A percentile compares a stretch with the other conserved stretches of the same genome.
Conservation (phyloP, 2,113 vertebrate species). For the Dromiciops gliroides region DNA sequence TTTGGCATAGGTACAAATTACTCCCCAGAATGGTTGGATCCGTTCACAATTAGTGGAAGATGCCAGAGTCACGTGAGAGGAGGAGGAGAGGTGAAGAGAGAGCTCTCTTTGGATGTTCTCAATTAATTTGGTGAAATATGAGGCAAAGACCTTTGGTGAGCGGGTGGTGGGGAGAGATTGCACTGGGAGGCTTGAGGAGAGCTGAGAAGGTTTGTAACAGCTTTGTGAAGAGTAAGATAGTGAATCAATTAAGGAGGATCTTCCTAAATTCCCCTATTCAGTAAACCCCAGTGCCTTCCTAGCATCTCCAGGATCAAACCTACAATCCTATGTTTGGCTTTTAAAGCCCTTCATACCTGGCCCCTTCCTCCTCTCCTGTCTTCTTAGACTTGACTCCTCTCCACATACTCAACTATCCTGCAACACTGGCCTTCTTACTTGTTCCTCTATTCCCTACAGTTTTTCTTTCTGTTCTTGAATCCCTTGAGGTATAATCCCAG, state of each 20-base stretch:
- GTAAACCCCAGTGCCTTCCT: neutral
- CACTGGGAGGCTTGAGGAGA: neutral
- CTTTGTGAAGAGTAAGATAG: neutral
- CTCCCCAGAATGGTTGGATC: neutral
- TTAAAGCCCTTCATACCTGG: neutral
- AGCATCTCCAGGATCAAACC: neutral
- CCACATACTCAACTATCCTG: neutral
- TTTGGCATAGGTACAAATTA: neutral
- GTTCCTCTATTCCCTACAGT: neutral
- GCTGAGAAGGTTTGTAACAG: neutral
- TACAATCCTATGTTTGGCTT: neutral
- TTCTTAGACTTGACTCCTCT: neutral
- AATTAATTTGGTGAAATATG: neutral
- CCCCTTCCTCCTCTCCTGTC: neutral
- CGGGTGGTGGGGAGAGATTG: neutral
- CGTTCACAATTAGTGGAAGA: neutral
- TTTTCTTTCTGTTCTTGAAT: neutral
- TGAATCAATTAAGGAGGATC: neutral
- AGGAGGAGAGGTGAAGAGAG: neutral
- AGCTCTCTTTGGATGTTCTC: neutral
- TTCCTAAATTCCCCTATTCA: neutral
- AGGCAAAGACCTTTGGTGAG: neutral
- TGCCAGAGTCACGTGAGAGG: neutral
- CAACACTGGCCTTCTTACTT: neutral
- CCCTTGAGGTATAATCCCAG: neutral